Base-by-base conservation (phyloP, 1,140 invertebrate genomes). In the Bilobella aurantiaca region DNA sequence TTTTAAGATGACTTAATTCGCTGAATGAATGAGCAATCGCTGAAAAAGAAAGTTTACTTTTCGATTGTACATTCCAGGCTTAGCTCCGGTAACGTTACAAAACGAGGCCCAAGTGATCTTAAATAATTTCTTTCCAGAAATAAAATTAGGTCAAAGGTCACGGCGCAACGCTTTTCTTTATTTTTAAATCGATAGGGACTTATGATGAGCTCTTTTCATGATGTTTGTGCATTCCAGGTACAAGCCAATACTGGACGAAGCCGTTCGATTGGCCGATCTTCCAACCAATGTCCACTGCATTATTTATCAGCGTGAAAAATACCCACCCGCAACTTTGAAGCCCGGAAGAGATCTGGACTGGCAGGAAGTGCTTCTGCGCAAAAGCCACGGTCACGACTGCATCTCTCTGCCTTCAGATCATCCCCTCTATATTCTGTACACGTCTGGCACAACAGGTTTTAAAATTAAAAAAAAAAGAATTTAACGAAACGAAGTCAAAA, bases 381-480 rank as follows among this genome's bases (percentile, higher is more conserved):
- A 77, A 18, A 77, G 78, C 32, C 80, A 83, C 1, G 85, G 86
- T 16, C 85, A 87, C 67, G 85, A 89, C 1, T 93, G 90, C 74
- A 87, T 94, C 2, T 83, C 91, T 0, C 86, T 95, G 0, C 86
- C 90, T 71, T 87, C 92, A 12, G 93, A 90, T 73, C 88, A 96
- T 71, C 89, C 93, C 0, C 77, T 95, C 2, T 97, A 96, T 73
- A 87, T 97, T 65, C 79, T 97, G 0, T 96, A 97, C 74, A 97
- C 93, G 0, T 96, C 92, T 2, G 93, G 92, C 61, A 92, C 90
- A 16, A 92, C 90, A 66, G 87, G 87, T 80, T 74, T 73, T 59
- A 23, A 3, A 25, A 12, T 59, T 59, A 3, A 23, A 23, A 53
- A 23, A 53, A 5, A 53, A 53, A 53, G 49, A 53, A 53, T 23